Evolutionary conservation across 2,888 invertebrate genomes (phyloP).

Genomic region (Andrena dorsata): DNA sequence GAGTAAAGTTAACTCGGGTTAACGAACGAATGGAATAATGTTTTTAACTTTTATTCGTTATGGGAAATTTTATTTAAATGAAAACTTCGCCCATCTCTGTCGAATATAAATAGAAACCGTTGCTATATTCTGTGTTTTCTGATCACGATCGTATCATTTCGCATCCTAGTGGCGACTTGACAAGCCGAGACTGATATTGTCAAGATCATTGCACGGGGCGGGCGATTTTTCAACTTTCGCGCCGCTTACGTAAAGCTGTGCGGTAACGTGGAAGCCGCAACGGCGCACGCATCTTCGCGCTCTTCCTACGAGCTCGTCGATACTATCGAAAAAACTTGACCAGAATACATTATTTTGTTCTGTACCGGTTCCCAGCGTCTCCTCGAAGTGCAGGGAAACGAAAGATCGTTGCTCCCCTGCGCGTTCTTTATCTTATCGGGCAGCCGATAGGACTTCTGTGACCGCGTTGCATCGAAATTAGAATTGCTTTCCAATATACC

Average conservation of each 20-base stretch:
- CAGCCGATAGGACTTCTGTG: slow-evolving; percentile 21
- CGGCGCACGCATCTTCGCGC: slow-evolving; percentile 9
- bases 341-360: slow-evolving; percentile 51
- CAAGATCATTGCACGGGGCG: slow-evolving; percentile 40
- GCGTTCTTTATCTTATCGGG: slow-evolving; percentile 50
- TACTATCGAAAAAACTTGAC: slow-evolving; percentile 32
- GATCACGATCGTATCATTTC: background rate
- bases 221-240: slow-evolving; percentile 45
- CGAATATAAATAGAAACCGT: background rate
- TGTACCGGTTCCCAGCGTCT: slow-evolving; percentile 52
- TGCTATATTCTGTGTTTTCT: background rate
- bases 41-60: too few relatives aligned
- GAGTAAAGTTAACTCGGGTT: too few relatives aligned
- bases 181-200: slow-evolving; percentile 21
- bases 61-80: too few relatives aligned
- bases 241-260: slow-evolving; percentile 49
- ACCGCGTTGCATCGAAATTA: background rate
- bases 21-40: too few relatives aligned
- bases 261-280: slow-evolving; percentile 54
- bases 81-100: too few relatives aligned
- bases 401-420: slow-evolving; percentile 16
- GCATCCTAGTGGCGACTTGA: background rate
- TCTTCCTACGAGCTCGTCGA: slow-evolving; percentile 40
- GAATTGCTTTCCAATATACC: background rate
- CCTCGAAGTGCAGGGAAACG: slow-evolving; percentile 14